phyloP scores from a whole-genome alignment of 2,888 invertebrate genomes.

The Carpatolechia fugitivella region DNA sequence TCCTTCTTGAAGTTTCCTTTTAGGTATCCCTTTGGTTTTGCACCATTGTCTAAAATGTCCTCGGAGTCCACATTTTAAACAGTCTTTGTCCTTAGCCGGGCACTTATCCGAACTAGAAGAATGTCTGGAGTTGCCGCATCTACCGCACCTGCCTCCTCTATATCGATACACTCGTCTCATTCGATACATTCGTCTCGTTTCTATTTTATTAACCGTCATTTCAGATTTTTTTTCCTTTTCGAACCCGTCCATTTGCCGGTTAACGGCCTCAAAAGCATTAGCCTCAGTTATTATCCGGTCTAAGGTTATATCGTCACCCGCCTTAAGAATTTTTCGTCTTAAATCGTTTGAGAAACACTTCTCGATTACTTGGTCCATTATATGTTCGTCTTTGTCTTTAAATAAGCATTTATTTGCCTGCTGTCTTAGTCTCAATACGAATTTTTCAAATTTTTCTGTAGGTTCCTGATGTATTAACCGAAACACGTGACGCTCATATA shows the following conservation, averaged over 20 bases:
- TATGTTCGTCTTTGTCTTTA: neutral
- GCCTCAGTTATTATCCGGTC: neutral
- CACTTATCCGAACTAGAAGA: neutral
- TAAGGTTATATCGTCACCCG: neutral
- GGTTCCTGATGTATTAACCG: neutral
- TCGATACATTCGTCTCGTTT: neutral
- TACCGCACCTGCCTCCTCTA: too few species aligned
- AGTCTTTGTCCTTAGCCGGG: too few species aligned
- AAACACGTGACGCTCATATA: constrained; percentile 10
- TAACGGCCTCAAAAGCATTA: neutral
- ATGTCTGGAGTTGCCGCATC: neutral
- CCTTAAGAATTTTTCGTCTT: neutral
- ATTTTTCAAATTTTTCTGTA: neutral
- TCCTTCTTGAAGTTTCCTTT: neutral
- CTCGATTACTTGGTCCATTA: neutral
- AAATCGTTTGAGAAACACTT: neutral
- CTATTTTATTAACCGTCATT: neutral
- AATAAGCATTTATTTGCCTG: neutral
- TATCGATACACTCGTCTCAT: too few species aligned
- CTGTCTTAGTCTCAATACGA: neutral
- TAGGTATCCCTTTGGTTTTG: neutral
- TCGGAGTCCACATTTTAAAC: neutral
- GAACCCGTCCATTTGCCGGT: neutral
- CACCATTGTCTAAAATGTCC: neutral
- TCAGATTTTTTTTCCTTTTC: neutral